Conservation (phyloP, 2,797 vertebrate genomes). For the Tragelaphus oryx region DNA sequence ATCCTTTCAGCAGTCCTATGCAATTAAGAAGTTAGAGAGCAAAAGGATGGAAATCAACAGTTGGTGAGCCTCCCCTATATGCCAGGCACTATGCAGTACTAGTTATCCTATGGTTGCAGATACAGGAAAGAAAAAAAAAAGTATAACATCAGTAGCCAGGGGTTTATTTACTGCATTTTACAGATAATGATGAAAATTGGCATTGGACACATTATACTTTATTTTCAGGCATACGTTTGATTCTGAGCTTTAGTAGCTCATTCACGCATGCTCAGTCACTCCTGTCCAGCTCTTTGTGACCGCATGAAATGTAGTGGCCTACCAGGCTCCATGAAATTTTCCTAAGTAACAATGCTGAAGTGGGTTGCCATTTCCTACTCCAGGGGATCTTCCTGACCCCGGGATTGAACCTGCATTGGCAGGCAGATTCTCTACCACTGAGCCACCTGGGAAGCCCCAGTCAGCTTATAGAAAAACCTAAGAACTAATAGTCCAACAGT, state of each 20-base stretch:
- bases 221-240: neutral
- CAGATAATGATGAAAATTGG: neutral
- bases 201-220: neutral
- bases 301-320: neutral
- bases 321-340: neutral
- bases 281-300: neutral
- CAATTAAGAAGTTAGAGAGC: slow-evolving; percentile 11
- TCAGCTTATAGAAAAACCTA: neutral
- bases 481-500: neutral
- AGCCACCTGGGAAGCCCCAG: neutral
- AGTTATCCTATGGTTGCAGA: neutral
- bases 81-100: neutral
- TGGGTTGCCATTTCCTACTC: neutral
- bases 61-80: neutral
- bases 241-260: neutral
- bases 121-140: neutral
- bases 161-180: neutral
- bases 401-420: neutral
- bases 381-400: neutral
- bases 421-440: neutral
- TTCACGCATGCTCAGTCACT: neutral
- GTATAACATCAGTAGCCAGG: neutral
- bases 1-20: neutral
- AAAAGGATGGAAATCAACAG: slow-evolving; percentile 8
- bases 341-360: neutral